These are phyloP conservation scores for Rhabdomys dilectus DNA, from an alignment of 2,113 vertebrate species.

Conservation along the genomic window DNA sequence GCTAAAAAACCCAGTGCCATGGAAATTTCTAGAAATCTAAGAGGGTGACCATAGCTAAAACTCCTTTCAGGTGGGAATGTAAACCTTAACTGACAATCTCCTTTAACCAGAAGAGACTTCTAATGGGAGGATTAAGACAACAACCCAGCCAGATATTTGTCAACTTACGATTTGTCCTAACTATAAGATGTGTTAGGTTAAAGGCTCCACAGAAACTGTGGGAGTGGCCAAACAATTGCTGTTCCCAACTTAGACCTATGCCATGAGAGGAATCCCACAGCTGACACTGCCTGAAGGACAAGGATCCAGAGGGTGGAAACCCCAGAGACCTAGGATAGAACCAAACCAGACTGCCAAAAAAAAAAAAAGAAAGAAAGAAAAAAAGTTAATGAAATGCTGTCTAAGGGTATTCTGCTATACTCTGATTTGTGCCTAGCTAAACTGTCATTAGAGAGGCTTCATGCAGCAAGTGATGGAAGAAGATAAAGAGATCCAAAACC, in stretches of 20 bases:
- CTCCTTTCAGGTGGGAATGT: not conserved
- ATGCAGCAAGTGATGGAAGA: not conserved
- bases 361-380: no score
- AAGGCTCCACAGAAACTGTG: not conserved
- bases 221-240: not conserved
- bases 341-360: no score
- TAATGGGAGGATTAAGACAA: not conserved
- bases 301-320: no score
- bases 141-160: not conserved
- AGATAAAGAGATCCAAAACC: not conserved
- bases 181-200: not conserved
- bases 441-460: not conserved
- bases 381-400: not conserved
- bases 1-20: not conserved
- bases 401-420: not conserved
- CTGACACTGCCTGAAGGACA: not conserved
- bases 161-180: not conserved
- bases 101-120: not conserved
- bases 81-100: not conserved
- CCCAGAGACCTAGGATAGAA: no score
- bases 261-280: fast-evolving
- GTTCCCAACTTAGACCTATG: not conserved
- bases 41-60: not conserved
- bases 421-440: not conserved
- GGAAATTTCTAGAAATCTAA: not conserved